Evolutionary conservation across 1,140 invertebrate genomes (phyloP).

Genomic region (Zaprionus ghesquierei): DNA sequence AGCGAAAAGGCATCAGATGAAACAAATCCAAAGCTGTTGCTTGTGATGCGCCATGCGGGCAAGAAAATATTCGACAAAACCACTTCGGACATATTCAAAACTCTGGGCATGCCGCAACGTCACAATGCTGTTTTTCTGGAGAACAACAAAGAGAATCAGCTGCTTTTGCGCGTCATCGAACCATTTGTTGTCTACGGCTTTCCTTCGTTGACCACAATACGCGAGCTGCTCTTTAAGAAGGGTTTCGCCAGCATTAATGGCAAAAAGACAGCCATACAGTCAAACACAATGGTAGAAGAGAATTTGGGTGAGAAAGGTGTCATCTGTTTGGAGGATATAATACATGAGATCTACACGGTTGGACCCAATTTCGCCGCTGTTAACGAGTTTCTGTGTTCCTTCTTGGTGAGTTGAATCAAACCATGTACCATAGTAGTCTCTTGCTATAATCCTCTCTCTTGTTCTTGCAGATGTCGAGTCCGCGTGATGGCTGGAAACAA

Average conservation of each 20-base stretch:
- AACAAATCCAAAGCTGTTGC: constrained; percentile 63
- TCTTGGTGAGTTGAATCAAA: constrained; percentile 42
- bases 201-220: constrained; percentile 68
- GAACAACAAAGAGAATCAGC: constrained; percentile 74
- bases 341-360: constrained; percentile 81
- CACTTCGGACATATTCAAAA: constrained; percentile 66
- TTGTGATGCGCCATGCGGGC: constrained; percentile 79
- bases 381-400: constrained; percentile 63
- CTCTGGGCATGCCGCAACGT: constrained; percentile 53
- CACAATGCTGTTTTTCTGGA: constrained; percentile 76
- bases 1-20: constrained; percentile 51
- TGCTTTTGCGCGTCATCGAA: constrained; percentile 77
- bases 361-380: constrained; percentile 74
- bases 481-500: constrained; percentile 77
- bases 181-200: constrained; percentile 77
- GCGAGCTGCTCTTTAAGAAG: constrained; percentile 80
- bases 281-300: constrained; percentile 76
- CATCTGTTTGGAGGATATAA: constrained; percentile 82
- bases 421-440: not conserved
- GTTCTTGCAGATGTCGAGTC: constrained; percentile 64
- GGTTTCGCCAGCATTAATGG: constrained; percentile 71
- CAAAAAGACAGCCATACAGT: constrained; percentile 79
- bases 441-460: not conserved
- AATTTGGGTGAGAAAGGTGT: constrained; percentile 73
- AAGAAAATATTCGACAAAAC: constrained; percentile 78